Base-by-base conservation (phyloP, 2,888 invertebrate genomes). In the Himalopsyche kuldschensis region DNA sequence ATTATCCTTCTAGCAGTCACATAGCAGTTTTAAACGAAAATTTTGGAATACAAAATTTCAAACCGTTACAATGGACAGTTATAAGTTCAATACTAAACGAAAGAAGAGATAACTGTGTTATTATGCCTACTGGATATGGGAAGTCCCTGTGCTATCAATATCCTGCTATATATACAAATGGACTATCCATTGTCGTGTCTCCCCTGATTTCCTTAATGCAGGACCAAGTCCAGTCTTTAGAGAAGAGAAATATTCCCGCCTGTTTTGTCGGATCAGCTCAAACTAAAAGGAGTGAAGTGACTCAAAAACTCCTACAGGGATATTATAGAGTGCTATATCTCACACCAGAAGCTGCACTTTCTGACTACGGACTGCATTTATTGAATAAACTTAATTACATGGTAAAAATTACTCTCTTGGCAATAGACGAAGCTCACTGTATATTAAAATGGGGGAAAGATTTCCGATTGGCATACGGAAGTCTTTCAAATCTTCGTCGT, bases 181-280 rank as follows among this genome's bases (percentile, higher is more conserved):
- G 92, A 85, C 87, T 93, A 0, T 91, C 93, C 0, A 88, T 95
- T 15, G 94, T 95, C 5, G 91, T 95, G 75, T 94, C 94, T 5
- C 95, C 95, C 0, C 89, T 95, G 10, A 95, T 95, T 83, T 94
- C 95, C 0, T 88, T 95, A 24, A 95, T 95, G 95, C 93, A 95
- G 88, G 95, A 95, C 89, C 95, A 95, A 90, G 94, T 95, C 6
- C 88, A 92, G 41, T 91, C 92, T 0, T 88, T 95, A 80, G 89
- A 91, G 89, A 69, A 69, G 30, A 27, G 69, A 10, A 69, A 91
- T 83, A 93, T 94, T 82, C 88, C 91, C 8, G 93, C 94, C 5
- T 93, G 93, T 88, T 89, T 92, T 15, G 88, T 94, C 47, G 94
- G 94, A n/a, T 90, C 93, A 20, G 92, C 93, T 20, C 86, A 86